These are phyloP conservation scores for Dryas iulia DNA, from an alignment of 1,140 invertebrate genomes.

Conservation along the genomic window DNA sequence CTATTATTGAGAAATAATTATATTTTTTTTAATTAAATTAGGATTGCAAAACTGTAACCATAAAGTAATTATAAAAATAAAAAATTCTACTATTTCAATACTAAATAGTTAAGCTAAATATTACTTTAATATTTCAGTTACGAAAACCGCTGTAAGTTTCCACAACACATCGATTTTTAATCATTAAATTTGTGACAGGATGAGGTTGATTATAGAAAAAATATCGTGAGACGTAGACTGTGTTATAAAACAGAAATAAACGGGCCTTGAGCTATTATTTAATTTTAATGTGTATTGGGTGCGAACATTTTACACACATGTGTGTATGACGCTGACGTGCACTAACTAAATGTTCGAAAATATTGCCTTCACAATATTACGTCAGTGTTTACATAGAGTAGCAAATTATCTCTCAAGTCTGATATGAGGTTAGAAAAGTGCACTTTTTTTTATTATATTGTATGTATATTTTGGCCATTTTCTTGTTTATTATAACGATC, in stretches of 20 bases:
- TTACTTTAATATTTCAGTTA: too few species aligned
- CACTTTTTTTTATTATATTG: background rate
- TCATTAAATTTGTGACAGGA: slow-evolving; percentile 21
- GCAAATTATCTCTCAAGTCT: background rate
- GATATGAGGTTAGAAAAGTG: background rate
- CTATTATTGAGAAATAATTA: too few species aligned
- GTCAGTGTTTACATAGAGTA: slow-evolving; percentile 5
- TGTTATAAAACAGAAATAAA: slow-evolving; percentile 65
- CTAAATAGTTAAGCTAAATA: too few species aligned
- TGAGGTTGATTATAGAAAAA: slow-evolving; percentile 34
- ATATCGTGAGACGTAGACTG: slow-evolving; percentile 20
- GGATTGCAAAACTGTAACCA: too few species aligned
- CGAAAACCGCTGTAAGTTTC: background rate
- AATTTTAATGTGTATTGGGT: slow-evolving; percentile 70
- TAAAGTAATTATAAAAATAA: too few species aligned
- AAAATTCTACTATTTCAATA: too few species aligned
- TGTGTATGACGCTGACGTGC: slow-evolving; percentile 16
- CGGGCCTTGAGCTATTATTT: slow-evolving; percentile 68
- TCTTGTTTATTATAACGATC: too few species aligned
- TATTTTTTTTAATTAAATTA: too few species aligned
- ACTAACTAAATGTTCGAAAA: slow-evolving; percentile 12
- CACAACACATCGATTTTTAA: background rate
- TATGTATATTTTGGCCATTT: too few species aligned
- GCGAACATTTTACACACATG: slow-evolving; percentile 37
- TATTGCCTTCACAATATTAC: slow-evolving; percentile 10